Evolutionary conservation across 2,888 invertebrate species (phyloP).

Genomic region (Tetropium fuscum): DNA sequence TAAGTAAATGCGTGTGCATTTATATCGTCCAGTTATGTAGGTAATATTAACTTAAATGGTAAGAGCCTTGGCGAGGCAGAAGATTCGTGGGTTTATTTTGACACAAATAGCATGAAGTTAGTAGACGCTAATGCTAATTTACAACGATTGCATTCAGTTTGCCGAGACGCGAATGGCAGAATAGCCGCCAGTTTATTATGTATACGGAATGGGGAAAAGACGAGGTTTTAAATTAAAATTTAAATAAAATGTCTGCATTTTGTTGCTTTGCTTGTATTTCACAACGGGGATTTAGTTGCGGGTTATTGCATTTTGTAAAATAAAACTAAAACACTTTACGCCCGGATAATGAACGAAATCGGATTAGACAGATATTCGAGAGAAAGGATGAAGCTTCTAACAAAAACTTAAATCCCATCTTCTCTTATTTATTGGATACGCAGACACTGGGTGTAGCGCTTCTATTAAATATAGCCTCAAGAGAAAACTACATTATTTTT

Average conservation of each 20-base stretch:
- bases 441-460: slow-evolving; percentile 23
- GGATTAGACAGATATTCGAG: slow-evolving; percentile 39
- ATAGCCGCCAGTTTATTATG: slow-evolving; percentile 60
- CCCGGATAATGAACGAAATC: slow-evolving; percentile 45
- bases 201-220: slow-evolving; percentile 57
- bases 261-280: slow-evolving; percentile 55
- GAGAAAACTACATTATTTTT: slow-evolving; percentile 36
- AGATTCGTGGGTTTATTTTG: slow-evolving; percentile 63
- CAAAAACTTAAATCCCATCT: slow-evolving; percentile 25
- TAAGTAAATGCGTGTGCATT: slow-evolving; percentile 40
- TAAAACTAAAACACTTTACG: slow-evolving; percentile 39
- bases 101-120: slow-evolving; percentile 65
- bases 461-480: slow-evolving; percentile 38
- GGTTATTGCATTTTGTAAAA: slow-evolving; percentile 49
- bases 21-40: slow-evolving; percentile 44
- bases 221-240: slow-evolving; percentile 64
- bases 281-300: slow-evolving; percentile 37
- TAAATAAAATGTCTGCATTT: slow-evolving; percentile 64
- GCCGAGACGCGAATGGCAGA: slow-evolving; percentile 57
- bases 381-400: slow-evolving; percentile 16
- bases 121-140: slow-evolving; percentile 66
- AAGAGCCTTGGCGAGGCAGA: slow-evolving; percentile 38
- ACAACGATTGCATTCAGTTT: slow-evolving; percentile 64
- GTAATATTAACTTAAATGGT: slow-evolving; percentile 37
- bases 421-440: slow-evolving; percentile 36